Percentiles rank a stretch among this genome's conserved stretches.
phyloP scores from a whole-genome alignment of 2,888 invertebrate species.

The Macrophya alboannulata region DNA sequence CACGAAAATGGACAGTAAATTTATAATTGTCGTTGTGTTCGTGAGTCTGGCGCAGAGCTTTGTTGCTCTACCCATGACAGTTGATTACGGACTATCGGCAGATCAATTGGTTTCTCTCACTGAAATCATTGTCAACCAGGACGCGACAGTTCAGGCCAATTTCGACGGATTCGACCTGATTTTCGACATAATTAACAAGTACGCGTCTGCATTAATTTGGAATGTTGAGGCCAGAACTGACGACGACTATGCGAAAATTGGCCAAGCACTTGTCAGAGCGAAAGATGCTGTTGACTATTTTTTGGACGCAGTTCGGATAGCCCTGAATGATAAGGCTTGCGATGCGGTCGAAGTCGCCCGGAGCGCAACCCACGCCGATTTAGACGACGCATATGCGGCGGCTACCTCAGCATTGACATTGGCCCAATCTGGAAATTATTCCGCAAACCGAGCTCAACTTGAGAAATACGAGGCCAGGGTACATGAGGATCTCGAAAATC shows the following conservation, averaged over 20 bases:
- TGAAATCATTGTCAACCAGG: background rate
- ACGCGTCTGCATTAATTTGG: background rate
- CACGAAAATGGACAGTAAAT: background rate
- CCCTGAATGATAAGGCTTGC: background rate
- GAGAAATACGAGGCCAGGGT: background rate
- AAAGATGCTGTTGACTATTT: background rate
- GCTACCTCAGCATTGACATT: background rate
- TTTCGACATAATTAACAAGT: background rate
- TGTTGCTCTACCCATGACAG: background rate
- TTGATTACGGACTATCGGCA: background rate
- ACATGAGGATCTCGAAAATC: background rate
- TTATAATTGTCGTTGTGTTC: background rate
- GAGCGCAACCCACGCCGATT: background rate
- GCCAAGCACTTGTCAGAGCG: background rate
- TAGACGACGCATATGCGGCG: background rate
- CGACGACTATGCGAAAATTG: background rate
- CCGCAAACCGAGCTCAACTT: background rate
- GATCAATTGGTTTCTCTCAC: background rate
- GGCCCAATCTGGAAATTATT: background rate
- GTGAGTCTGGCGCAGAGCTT: background rate
- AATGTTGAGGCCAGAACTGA: background rate
- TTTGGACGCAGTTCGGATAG: background rate
- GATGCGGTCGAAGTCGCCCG: background rate
- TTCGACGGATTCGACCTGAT: background rate
- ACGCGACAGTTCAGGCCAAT: background rate